Conservation (phyloP, 2,113 vertebrate species). For the Varanus komodoensis region DNA sequence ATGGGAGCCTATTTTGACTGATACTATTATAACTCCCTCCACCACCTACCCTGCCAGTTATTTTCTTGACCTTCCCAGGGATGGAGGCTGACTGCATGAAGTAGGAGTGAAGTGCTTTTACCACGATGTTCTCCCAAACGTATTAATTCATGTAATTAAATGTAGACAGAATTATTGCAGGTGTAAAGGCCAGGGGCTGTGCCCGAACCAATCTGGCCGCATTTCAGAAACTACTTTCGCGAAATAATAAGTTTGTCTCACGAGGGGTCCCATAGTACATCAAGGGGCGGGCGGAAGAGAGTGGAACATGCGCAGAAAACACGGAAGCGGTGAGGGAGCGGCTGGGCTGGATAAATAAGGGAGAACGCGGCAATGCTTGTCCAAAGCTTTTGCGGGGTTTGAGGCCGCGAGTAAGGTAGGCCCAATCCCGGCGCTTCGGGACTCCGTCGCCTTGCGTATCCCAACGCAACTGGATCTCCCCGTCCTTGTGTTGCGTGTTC, state of each 20-base stretch:
- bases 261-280: neutral
- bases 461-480: no score
- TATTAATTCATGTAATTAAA: neutral
- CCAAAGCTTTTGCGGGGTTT: neutral
- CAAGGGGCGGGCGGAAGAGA: neutral
- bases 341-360: neutral
- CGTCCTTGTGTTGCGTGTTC: neutral
- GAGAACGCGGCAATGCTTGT: neutral
- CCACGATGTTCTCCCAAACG: neutral
- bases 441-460: no score
- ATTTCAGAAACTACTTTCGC: no score
- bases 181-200: neutral
- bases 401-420: neutral
- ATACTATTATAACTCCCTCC: neutral
- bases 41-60: no score
- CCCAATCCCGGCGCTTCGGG: neutral
- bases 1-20: no score
- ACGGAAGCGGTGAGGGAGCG: slow-evolving; percentile 35
- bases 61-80: neutral
- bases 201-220: neutral
- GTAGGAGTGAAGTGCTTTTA: no score
- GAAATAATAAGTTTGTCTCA: neutral
- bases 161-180: no score
- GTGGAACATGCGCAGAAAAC: neutral
- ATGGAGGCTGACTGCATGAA: neutral